These are phyloP conservation scores for Brachionus sp. DNA, from an alignment of 1,140 invertebrate species.

Conservation along the genomic window DNA sequence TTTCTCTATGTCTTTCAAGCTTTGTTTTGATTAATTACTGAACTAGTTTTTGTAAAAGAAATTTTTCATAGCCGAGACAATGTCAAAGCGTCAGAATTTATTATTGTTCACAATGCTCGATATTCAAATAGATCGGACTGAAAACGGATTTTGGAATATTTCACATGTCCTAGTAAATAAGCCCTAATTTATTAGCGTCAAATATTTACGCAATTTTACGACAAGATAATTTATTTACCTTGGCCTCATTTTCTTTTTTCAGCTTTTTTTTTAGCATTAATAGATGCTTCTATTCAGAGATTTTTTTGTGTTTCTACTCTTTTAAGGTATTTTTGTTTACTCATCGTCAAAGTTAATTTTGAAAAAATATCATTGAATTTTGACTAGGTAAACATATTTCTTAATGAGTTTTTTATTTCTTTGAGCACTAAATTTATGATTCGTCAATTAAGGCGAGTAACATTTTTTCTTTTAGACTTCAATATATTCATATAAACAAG, in stretches of 20 bases:
- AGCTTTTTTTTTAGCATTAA: not conserved
- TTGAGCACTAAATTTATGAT: not conserved
- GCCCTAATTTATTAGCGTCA: not conserved
- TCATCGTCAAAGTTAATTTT: not conserved
- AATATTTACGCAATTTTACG: not conserved
- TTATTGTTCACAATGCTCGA: not conserved
- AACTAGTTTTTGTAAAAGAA: constrained; percentile 12
- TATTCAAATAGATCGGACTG: not conserved
- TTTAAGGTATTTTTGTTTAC: constrained; percentile 4
- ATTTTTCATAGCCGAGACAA: not conserved
- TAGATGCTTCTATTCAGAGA: not conserved
- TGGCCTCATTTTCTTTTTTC: not conserved
- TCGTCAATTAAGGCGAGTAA: not conserved
- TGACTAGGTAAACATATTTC: not conserved
- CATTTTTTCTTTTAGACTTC: not conserved
- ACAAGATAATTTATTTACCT: not conserved
- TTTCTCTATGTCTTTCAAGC: not conserved
- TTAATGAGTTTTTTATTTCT: not conserved
- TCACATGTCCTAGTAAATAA: no score
- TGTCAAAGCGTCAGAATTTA: not conserved
- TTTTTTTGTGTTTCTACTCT: not conserved
- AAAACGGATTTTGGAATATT: no score
- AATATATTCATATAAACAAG: not conserved
- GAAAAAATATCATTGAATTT: not conserved
- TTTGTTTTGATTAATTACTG: constrained; percentile 30